Evolutionary conservation across 53 echinoderm and acorn worm genomes (phyloP).

Genomic region (Crossaster papposus): DNA sequence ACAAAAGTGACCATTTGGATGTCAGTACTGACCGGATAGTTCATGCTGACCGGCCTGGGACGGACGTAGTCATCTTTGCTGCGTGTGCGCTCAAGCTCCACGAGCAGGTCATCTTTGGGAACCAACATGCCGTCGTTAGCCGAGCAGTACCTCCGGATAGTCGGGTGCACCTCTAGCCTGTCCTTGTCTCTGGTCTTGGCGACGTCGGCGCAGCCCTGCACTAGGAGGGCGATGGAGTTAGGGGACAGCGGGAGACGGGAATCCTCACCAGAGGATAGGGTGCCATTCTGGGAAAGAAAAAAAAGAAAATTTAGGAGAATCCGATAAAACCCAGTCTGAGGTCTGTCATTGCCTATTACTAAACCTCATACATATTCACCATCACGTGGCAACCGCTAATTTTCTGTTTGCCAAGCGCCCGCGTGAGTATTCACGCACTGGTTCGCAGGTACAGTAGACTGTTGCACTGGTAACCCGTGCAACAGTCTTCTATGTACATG

Average conservation of each 20-base stretch:
- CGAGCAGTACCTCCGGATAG: conserved; percentile 76
- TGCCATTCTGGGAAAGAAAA: conserved; percentile 31
- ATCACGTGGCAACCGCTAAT: no score
- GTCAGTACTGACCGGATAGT: conserved; percentile 49
- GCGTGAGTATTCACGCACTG: no score
- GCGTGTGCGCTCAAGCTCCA: conserved; percentile 71
- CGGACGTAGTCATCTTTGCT: conserved; percentile 88
- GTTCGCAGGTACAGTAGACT: no score
- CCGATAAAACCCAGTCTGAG: background rate
- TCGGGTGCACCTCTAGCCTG: conserved; percentile 66
- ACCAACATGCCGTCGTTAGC: conserved; percentile 77
- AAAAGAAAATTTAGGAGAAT: background rate
- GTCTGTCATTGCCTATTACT: background rate
- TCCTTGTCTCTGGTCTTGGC: conserved; percentile 35
- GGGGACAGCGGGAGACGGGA: conserved; percentile 67
- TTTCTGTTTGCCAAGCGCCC: no score
- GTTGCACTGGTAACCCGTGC: no score
- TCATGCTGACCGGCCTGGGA: conserved; percentile 75
- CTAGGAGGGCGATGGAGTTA: conserved; percentile 68
- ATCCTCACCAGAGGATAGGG: conserved; percentile 54
- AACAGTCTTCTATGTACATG: no score
- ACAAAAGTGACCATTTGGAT: background rate
- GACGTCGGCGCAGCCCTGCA: conserved; percentile 49
- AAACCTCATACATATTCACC: no score
- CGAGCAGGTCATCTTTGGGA: conserved; percentile 71